Base-by-base conservation (phyloP, 1,140 invertebrate species). In the Calycopis cecrops region DNA sequence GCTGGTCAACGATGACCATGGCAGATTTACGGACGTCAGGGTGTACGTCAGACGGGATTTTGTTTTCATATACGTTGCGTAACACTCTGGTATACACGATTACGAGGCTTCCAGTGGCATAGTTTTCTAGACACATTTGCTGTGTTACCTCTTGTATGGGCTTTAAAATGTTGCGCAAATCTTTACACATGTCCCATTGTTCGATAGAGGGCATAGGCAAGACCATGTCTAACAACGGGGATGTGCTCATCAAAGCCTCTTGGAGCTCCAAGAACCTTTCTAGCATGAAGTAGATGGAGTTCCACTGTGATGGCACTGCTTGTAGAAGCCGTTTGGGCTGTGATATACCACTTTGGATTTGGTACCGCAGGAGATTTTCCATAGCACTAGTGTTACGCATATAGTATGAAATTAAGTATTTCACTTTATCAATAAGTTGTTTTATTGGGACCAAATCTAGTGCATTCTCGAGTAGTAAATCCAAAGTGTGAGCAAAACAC, bases 401-500 rank as follows among this genome's bases (percentile, higher is more conserved):
- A 8, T 44, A 35, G 48, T 62, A 48, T 4, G 48, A 37, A 10
- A 65, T 49, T 12, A 65, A 54, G 17, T 0, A 37, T 55, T 66
- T 66, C 0, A 62, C 48, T 49, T 57, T 57, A 8, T 57, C 57
- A 34, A 63, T 48, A 3, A 21, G 9, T 33, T 17, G 28, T 34
- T 49, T 49, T 28, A 49, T 49, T 12, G 28, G 16, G 4, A 17
- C 42, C 14, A 47, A 14, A 14, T 47, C 42, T 21, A 49, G n/a
- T 28, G 48, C 33, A 1, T 14, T 9, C 9, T 10, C 1, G 11
- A 28, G 21, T 3, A 28, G 2, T 28, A 28, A 28, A 28, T 28
- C 21, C 21, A 28, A 28, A 6, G 63, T 68, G 47, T 73, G 70
- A 4, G 65, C 71, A 35, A 55, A 68, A 52, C 73, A 76, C 4